Conservation (phyloP, 2,888 invertebrate genomes). For the Escarpia spicata region DNA sequence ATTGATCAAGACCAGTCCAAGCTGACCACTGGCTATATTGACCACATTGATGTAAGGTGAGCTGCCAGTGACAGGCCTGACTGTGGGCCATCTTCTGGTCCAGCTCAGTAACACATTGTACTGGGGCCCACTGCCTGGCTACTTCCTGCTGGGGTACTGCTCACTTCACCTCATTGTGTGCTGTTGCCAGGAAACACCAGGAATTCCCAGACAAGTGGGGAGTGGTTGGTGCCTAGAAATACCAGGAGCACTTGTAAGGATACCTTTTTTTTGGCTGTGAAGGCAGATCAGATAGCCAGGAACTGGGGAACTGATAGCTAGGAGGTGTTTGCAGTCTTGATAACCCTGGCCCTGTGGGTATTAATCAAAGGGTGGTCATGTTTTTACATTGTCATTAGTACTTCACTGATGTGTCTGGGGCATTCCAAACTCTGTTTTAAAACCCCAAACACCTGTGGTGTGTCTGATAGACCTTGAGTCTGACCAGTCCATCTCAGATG, state of each 20-base stretch:
- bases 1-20: no score
- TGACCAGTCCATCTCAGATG: not conserved
- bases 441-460: not conserved
- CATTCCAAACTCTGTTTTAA: not conserved
- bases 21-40: no score
- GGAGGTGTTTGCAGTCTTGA: not conserved
- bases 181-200: not conserved
- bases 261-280: not conserved
- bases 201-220: not conserved
- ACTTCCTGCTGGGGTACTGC: not conserved
- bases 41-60: no score
- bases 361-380: not conserved
- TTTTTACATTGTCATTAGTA: not conserved
- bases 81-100: no score
- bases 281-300: not conserved
- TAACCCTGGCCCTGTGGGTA: not conserved
- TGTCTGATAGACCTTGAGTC: not conserved
- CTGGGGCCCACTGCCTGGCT: not conserved
- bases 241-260: not conserved
- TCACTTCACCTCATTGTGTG: not conserved
- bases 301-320: not conserved
- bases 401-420: not conserved
- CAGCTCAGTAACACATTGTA: no score
- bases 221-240: not conserved
- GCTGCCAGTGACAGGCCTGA: no score